Evolutionary conservation across 2,797 vertebrate genomes (phyloP), one percentile per base, ranked within the genome.

Genomic region (Gobio occitaniae): DNA sequence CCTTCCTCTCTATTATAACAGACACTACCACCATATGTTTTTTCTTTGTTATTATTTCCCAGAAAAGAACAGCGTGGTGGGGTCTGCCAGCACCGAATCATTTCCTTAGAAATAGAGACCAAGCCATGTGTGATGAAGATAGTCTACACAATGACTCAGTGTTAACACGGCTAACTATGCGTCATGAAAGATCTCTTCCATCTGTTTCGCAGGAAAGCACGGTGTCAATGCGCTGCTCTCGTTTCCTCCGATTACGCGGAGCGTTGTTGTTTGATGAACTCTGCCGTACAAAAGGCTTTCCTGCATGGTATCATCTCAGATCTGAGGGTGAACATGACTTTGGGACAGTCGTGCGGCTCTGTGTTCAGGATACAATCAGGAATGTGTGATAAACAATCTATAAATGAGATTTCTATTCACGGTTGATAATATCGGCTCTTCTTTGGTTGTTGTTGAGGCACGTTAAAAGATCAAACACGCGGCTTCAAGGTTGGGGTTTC

Each of bases 21-120:
- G 50, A 63, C 29, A 25, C 47, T 71, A 69, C 48, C 32, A 13
- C n/a, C 65, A 66, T 47, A 16, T 41, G 16, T 69, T 48, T 65
- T 65, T 48, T 77, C 38, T 78, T 44, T 90, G 86, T 92, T 93
- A 91, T 91, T 86, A 89, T 83, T 93, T 91, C 16, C 29, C 56
- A 85, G 90, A 94, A 92, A 82, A 80, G 72, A 68, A 72, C 66
- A 83, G 68, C n/a, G 48, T n/a, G 44, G 32, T 19, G 77, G 88
- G 75, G 89, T 91, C 90, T 50, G 90, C 90, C 78, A 84, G 63
- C 83, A 86, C 68, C 90, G 86, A 92, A 87, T 90, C 38, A 70
- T 77, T 91, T 90, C 70, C 90, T 90, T 89, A 86, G 87, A 70
- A 90, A 83, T 56, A 85, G 90, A 90, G 90, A 86, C 90, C 87